These are phyloP conservation scores for Myxocyprinus asiaticus DNA, from an alignment of 2,113 vertebrate species.

Conservation along the genomic window DNA sequence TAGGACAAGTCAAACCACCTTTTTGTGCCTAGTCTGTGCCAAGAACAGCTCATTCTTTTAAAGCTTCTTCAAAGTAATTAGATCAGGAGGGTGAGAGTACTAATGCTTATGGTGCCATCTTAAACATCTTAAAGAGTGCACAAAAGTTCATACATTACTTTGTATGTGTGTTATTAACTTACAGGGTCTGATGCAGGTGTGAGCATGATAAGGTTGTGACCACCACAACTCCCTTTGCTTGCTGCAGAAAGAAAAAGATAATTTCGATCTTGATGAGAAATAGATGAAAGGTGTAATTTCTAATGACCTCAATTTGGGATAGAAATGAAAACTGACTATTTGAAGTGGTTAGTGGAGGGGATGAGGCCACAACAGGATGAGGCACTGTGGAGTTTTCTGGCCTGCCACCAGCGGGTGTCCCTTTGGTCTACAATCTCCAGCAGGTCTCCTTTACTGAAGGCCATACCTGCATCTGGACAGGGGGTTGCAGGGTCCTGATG, in stretches of 20 bases:
- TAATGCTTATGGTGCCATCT: slow-evolving; percentile 12
- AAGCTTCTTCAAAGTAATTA: slow-evolving; percentile 32
- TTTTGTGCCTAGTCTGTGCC: background rate
- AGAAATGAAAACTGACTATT: slow-evolving; percentile 70
- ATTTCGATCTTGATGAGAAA: background rate
- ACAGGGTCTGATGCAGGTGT: slow-evolving; percentile 81
- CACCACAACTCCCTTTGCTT: slow-evolving; percentile 89
- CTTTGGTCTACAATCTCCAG: slow-evolving; percentile 90
- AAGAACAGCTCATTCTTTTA: slow-evolving; percentile 2
- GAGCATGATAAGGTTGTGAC: slow-evolving; percentile 80
- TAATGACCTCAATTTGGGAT: background rate
- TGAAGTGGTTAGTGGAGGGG: slow-evolving; percentile 84
- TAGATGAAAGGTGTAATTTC: background rate
- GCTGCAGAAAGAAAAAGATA: slow-evolving; percentile 63
- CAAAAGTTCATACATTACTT: background rate
- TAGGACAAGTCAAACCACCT: background rate
- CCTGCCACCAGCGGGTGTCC: slow-evolving; percentile 91
- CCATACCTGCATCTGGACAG: slow-evolving; percentile 84
- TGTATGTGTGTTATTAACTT: slow-evolving; percentile 59
- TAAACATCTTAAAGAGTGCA: slow-evolving; percentile 3
- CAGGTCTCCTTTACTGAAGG: slow-evolving; percentile 86
- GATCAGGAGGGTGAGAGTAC: slow-evolving; percentile 12
- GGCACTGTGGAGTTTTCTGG: slow-evolving; percentile 79
- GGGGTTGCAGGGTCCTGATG: slow-evolving; percentile 85
- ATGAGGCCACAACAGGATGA: slow-evolving; percentile 85